Evolutionary conservation across 2,113 vertebrate genomes (phyloP).

Genomic region (Dolichotis patagonum): DNA sequence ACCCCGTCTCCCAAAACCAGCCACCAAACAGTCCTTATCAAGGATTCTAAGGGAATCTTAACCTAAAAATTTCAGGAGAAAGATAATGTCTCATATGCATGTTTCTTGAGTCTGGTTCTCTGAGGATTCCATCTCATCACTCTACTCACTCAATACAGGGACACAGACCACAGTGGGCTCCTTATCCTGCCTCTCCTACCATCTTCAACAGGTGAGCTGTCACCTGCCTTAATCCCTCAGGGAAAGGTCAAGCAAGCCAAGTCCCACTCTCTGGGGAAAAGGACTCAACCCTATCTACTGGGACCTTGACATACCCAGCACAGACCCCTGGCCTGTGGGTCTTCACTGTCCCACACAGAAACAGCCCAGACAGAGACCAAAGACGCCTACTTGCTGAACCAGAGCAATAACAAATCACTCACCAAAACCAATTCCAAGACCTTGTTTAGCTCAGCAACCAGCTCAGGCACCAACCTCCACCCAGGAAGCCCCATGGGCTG

Average conservation of each 20-base stretch:
- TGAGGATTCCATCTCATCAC: neutral
- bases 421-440: neutral
- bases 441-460: neutral
- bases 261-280: neutral
- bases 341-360: neutral
- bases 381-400: neutral
- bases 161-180: neutral
- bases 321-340: accelerated
- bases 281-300: neutral
- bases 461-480: accelerated
- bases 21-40: neutral
- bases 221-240: neutral
- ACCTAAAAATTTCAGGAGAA: neutral
- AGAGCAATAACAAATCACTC: neutral
- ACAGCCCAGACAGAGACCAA: neutral
- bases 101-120: neutral
- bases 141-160: neutral
- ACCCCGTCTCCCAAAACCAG: neutral
- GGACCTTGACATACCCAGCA: neutral
- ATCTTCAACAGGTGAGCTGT: neutral
- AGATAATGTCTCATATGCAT: neutral
- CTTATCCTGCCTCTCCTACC: neutral
- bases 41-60: neutral
- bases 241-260: neutral
- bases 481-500: accelerated